Evolutionary conservation across 1,140 invertebrate genomes (phyloP), one percentile per base, ranked within the genome.

Genomic region (Colletes latitarsis): DNA sequence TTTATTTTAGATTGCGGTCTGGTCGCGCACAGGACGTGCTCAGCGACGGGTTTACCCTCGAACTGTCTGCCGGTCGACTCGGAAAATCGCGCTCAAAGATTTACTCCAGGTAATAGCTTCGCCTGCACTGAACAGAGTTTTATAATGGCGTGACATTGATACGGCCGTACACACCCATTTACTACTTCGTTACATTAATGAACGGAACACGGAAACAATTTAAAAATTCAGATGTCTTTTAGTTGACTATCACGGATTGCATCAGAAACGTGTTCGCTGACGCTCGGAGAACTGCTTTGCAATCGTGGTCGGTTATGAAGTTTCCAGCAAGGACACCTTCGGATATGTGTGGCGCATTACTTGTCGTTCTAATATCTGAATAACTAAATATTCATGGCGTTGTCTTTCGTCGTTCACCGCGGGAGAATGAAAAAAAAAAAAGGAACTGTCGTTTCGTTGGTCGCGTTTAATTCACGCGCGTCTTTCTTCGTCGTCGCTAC

Each of bases 21-120:
- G 80, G 95, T 96, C 80, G 95, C 95, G 88, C 96, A 97, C 91
- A 94, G 96, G 73, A 95, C 95, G 77, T 97, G 96, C 93, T 94
- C 95, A 58, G 94, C 95, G 17, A 95, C 95, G 79, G 95, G 95
- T 84, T 92, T 96, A 69, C 94, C 95, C 62, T 90, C 93, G 67
- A 89, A 89, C 81, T 93, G 93, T 87, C 80, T 91, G 78, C 89
- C 93, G 82, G 82, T 70, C 71, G 88, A 90, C 71, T 82, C 88
- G 68, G 88, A 91, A 73, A 86, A 86, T 83, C 90, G 89, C 57
- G 86, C 87, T 82, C 90, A 89, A 81, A 89, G 90, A 90, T 91
- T 90, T 84, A 89, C 86, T 80, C 91, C 90, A 84, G 91, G 91
- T 93, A 88, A 90, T 30, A 2, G 30, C 2, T 30, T 30, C 30